Evolutionary conservation across 2,888 invertebrate genomes (phyloP).

Genomic region (Agrotis puta): DNA sequence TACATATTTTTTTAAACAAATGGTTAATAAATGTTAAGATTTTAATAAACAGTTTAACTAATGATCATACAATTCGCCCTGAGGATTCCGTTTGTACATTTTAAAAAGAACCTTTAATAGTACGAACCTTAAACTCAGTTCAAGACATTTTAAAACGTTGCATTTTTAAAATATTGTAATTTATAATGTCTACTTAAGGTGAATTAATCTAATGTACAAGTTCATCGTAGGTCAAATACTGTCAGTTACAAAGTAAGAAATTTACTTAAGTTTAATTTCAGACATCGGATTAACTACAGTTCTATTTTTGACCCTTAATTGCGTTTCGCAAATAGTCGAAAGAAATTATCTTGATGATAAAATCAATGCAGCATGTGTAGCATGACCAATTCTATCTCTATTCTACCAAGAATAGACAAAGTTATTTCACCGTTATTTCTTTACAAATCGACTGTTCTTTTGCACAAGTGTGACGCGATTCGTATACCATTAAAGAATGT

Average conservation of each 20-base stretch:
- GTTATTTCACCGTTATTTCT: no score
- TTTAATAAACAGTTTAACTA: no score
- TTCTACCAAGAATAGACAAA: no score
- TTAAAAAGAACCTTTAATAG: background rate
- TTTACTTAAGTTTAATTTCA: background rate
- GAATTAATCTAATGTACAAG: constrained; percentile 38
- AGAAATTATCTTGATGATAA: background rate
- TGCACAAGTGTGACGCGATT: no score
- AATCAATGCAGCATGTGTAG: background rate
- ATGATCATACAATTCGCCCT: no score
- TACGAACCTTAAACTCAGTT: background rate
- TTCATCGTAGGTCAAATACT: constrained; percentile 36
- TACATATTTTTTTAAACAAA: no score
- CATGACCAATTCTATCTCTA: no score
- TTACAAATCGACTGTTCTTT: no score
- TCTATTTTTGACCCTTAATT: background rate
- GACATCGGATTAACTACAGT: background rate
- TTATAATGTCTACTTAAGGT: constrained; percentile 35
- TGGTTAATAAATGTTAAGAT: no score
- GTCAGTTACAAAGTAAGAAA: background rate
- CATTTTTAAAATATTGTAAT: constrained; percentile 1
- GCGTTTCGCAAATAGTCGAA: background rate
- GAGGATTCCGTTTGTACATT: background rate
- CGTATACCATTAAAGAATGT: no score
- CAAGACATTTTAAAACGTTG: background rate